Evolutionary conservation across 2,797 vertebrate species (phyloP), one percentile per base, ranked within the genome.

Genomic region (Cirrhinus molitorella): DNA sequence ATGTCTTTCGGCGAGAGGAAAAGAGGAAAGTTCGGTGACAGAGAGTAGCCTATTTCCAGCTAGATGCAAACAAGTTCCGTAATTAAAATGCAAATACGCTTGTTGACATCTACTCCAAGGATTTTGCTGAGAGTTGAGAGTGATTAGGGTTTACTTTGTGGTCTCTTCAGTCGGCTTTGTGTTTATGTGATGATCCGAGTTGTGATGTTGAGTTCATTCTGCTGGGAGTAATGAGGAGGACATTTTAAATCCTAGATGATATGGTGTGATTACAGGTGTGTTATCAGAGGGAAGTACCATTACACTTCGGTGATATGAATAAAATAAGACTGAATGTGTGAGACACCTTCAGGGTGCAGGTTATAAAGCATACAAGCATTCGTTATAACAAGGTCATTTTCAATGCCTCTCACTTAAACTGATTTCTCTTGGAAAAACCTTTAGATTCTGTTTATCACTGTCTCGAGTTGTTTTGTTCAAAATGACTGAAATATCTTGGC

Each of bases 21-120:
- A 80, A 61, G 25, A 51, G 65, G 45, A 74, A 75, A 61, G 66
- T 40, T 79, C 19, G 0, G 16, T 47, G 55, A 80, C 17, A 23
- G 77, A 85, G 63, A 59, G 37, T 53, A 23, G 23, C 71, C 73
- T 34, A 28, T 83, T 85, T 74, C 7, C 55, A 34, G 34, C 17
- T 66, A 72, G 28, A 80, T 82, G 68, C 79, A 84, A 83, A 83
- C 72, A 74, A 75, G 55, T 7, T 63, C 45, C n/a, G 55, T 63
- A 83, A 85, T 87, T 87, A 85, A 87, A 85, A 87, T 85, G 84
- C 84, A 85, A 87, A 85, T 87, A 55, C 1, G 49, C 83, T 78
- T 66, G 72, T 70, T 83, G 84, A 81, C 57, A 82, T 85, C 71
- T 68, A 75, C 70, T 70, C 31, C 79, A 28, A 70, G 81, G 66